phyloP scores from a whole-genome alignment of 92 coral and sea anemone species.

The Paramuricea clavata region DNA sequence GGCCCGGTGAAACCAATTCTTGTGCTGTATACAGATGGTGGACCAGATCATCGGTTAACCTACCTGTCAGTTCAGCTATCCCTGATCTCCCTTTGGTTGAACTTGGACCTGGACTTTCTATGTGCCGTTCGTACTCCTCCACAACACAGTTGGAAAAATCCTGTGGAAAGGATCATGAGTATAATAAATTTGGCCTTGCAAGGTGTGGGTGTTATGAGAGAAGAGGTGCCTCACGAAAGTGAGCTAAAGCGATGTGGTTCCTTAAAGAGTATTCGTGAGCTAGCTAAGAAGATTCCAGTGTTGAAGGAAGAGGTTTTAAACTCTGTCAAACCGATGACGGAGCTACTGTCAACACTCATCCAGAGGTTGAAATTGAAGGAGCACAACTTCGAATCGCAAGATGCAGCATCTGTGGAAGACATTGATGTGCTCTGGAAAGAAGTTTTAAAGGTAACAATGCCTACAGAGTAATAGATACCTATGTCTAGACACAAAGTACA shows the following conservation, averaged over 20 bases:
- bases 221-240: conserved; percentile 27
- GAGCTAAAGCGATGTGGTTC: conserved; percentile 24
- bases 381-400: conserved; percentile 17
- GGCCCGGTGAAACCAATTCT: conserved; percentile 42
- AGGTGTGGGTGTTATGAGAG: conserved; percentile 41
- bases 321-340: conserved; percentile 26
- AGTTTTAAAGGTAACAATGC: conserved; percentile 54
- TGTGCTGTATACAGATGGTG: conserved; percentile 47
- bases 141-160: conserved; percentile 48
- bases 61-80: too few species aligned
- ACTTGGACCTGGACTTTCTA: conserved; percentile 38
- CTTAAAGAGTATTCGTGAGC: conserved; percentile 32
- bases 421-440: conserved; percentile 38
- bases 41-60: conserved; percentile 41
- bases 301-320: conserved; percentile 44
- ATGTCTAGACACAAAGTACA: background rate
- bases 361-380: conserved; percentile 52
- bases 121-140: conserved; percentile 50
- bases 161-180: conserved; percentile 49
- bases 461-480: too few species aligned
- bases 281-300: conserved; percentile 50
- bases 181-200: conserved; percentile 28
- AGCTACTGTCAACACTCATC: conserved; percentile 54
- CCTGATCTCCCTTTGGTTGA: background rate
- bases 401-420: conserved; percentile 47